A percentile compares a stretch with the other conserved stretches of the same genome.
phyloP scores from a whole-genome alignment of 2,113 vertebrate species.

The Poecile atricapillus region DNA sequence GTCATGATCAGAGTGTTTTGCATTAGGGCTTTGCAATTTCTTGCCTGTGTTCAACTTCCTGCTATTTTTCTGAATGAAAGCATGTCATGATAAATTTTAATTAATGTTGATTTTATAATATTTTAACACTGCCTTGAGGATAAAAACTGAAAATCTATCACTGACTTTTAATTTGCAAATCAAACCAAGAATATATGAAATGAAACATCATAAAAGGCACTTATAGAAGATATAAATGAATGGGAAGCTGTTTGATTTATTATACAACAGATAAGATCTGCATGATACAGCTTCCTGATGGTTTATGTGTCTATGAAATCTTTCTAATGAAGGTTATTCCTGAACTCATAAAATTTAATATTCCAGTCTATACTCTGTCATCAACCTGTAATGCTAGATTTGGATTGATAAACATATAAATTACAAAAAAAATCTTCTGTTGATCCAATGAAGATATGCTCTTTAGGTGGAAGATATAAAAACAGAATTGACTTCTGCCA shows the following conservation, averaged over 20 bases:
- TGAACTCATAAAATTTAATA: slow-evolving; percentile 21
- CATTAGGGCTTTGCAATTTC: background rate
- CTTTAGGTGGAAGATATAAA: background rate
- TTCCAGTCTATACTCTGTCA: background rate
- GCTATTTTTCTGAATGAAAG: background rate
- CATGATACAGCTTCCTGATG: background rate
- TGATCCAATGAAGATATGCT: background rate
- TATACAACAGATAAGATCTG: slow-evolving; percentile 10
- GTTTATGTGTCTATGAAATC: background rate
- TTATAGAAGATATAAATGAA: background rate
- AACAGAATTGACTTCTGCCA: background rate
- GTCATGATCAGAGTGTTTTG: background rate
- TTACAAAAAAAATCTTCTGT: background rate
- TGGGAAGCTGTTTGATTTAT: slow-evolving; percentile 54
- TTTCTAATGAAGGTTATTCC: slow-evolving; percentile 37
- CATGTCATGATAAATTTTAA: slow-evolving; percentile 22
- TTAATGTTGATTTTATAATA: slow-evolving; percentile 37
- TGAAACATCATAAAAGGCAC: background rate
- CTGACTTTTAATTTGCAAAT: slow-evolving; percentile 49
- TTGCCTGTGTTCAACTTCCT: background rate
- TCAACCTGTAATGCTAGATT: background rate
- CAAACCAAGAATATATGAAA: slow-evolving; percentile 27
- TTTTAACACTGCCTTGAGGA: slow-evolving; percentile 34
- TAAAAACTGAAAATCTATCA: slow-evolving; percentile 52
- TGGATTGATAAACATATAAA: slow-evolving; percentile 23